A percentile compares a stretch with the other conserved stretches of the same genome.
phyloP scores from a whole-genome alignment of 1,140 invertebrate genomes.

The Sarcophaga peregrina region DNA sequence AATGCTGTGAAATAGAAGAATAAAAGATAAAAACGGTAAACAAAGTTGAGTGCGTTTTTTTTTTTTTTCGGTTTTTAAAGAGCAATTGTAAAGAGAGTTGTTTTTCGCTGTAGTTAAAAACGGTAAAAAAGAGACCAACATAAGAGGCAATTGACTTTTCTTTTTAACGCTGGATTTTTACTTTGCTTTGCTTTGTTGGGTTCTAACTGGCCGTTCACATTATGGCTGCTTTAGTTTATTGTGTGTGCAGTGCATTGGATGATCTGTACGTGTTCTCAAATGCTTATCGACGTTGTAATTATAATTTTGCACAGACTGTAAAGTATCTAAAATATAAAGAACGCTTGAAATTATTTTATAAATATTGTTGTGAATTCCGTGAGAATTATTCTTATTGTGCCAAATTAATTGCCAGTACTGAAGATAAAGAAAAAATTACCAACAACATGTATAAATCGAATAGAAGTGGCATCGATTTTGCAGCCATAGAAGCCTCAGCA shows the following conservation, averaged over 20 bases:
- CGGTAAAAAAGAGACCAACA: too few species aligned
- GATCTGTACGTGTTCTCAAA: conserved; percentile 58
- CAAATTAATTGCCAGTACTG: conserved; percentile 5
- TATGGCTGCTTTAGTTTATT: conserved; percentile 61
- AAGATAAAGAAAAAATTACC: neutral
- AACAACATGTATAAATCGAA: conserved; percentile 34
- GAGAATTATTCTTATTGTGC: conserved; percentile 37
- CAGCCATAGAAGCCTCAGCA: conserved; percentile 55
- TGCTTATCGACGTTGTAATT: conserved; percentile 58
- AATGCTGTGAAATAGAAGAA: too few species aligned
- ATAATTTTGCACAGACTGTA: conserved; percentile 52
- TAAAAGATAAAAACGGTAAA: too few species aligned
- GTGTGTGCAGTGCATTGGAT: conserved; percentile 51
- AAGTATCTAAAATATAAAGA: conserved; percentile 53
- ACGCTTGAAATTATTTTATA: conserved; percentile 52
- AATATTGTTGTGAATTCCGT: conserved; percentile 32
- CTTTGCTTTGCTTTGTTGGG: neutral
- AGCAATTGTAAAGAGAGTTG: too few species aligned
- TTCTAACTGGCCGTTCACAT: neutral
- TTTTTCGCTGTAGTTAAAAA: too few species aligned
- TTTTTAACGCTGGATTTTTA: too few species aligned
- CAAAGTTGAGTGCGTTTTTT: too few species aligned
- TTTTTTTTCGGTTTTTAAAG: too few species aligned
- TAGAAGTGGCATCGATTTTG: conserved; percentile 55
- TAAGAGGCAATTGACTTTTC: too few species aligned